Percentiles rank a stretch among this genome's conserved stretches.
These are phyloP conservation scores for Pterocles gutturalis DNA, from an alignment of 2,113 vertebrate genomes.

Conservation along the genomic window DNA sequence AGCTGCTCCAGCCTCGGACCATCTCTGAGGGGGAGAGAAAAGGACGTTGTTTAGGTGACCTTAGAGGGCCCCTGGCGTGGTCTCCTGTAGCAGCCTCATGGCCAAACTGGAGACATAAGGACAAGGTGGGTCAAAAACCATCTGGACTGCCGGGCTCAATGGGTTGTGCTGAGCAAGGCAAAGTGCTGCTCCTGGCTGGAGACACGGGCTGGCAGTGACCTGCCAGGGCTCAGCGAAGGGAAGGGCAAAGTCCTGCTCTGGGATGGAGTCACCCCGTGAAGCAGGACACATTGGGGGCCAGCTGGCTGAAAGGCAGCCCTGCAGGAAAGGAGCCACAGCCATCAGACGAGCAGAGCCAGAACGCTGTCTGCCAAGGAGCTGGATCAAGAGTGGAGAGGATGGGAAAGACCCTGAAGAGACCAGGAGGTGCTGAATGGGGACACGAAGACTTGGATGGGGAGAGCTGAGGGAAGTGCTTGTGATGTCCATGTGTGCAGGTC, in stretches of 20 bases:
- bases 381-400: neutral
- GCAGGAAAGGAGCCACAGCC: neutral
- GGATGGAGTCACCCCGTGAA: neutral
- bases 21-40: neutral
- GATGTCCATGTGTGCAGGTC: neutral
- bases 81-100: neutral
- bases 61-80: neutral
- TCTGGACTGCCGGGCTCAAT: neutral
- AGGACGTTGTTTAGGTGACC: neutral
- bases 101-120: neutral
- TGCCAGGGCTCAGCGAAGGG: neutral
- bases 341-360: neutral
- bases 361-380: fast-evolving
- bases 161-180: neutral
- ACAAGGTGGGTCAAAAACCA: neutral
- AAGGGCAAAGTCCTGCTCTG: neutral
- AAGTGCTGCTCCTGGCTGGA: neutral
- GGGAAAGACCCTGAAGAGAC: neutral
- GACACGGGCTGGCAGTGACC: neutral
- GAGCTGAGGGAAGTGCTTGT: neutral
- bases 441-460: neutral
- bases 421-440: neutral
- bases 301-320: neutral
- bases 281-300: neutral
- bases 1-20: too few species aligned